A percentile compares a stretch with the other conserved stretches of the same genome.
These are phyloP conservation scores for Chrysomallon squamiferum DNA, from an alignment of 1,140 invertebrate genomes.

Conservation along the genomic window DNA sequence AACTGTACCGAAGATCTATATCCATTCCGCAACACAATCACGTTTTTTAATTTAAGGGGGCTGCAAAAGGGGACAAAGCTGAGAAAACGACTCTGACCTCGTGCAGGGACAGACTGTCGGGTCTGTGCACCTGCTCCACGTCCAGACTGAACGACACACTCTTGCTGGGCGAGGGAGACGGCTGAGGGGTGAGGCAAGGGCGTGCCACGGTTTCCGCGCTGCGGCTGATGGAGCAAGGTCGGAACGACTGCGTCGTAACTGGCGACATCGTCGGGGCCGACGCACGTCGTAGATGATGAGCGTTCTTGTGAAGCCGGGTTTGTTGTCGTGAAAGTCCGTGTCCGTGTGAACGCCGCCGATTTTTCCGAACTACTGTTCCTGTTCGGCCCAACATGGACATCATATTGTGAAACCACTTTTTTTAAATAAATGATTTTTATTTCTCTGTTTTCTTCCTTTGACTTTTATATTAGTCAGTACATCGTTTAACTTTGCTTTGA, in stretches of 20 bases:
- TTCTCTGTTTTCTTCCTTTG: no score
- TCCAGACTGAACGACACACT: constrained; percentile 33
- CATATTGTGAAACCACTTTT: no score
- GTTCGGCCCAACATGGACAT: constrained; percentile 25
- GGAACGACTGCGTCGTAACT: constrained; percentile 10
- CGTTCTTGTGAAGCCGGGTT: not conserved
- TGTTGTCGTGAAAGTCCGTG: constrained; percentile 2
- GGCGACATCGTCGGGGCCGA: constrained; percentile 29
- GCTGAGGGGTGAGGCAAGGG: constrained; percentile 2
- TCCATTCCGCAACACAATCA: no score
- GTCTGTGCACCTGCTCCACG: constrained; percentile 25
- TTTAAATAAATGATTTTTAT: no score
- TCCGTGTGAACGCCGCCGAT: constrained; percentile 19
- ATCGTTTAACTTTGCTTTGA: no score
- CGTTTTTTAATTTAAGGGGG: no score
- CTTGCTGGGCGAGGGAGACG: constrained; percentile 26
- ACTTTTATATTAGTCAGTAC: no score
- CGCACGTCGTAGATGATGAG: constrained; percentile 13
- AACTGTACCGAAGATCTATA: no score
- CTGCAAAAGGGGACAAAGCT: no score
- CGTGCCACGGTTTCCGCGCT: constrained; percentile 33
- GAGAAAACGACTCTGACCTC: not conserved
- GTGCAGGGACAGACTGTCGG: constrained; percentile 24
- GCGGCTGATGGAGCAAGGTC: constrained; percentile 22
- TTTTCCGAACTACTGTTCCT: constrained; percentile 18